Evolutionary conservation across 1,140 invertebrate species (phyloP).

Genomic region (Solenopsis invicta): DNA sequence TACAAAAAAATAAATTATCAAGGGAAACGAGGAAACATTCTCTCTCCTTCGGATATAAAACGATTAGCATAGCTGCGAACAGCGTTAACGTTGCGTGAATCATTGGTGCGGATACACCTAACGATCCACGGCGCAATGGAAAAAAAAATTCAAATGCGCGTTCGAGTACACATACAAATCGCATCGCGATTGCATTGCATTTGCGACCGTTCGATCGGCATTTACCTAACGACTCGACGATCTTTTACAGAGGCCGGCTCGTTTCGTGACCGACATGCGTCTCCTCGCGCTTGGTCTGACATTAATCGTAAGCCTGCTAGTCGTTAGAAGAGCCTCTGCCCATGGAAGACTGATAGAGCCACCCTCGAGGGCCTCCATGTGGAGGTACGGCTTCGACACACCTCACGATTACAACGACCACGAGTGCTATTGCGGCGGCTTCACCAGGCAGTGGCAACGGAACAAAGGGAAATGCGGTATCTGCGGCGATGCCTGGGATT

Average conservation of each 20-base stretch:
- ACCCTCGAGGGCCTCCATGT: constrained; percentile 93
- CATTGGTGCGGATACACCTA: not conserved
- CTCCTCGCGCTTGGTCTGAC: constrained; percentile 16
- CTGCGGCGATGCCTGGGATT: constrained; percentile 95
- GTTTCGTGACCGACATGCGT: constrained; percentile 59
- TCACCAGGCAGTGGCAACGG: constrained; percentile 91
- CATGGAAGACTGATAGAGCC: constrained; percentile 95
- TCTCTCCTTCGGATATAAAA: not conserved
- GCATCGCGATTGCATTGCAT: not conserved
- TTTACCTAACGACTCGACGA: not conserved
- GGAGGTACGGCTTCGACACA: constrained; percentile 90
- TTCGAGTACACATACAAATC: not conserved
- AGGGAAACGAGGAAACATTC: constrained; percentile 7
- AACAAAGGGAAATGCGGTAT: constrained; percentile 95
- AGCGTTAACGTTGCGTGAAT: constrained; percentile 13
- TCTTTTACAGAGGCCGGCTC: constrained; percentile 54
- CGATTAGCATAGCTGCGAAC: constrained; percentile 8
- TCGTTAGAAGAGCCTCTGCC: constrained; percentile 73
- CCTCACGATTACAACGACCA: constrained; percentile 94
- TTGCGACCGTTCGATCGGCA: not conserved
- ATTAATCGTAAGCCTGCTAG: constrained; percentile 61
- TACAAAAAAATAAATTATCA: not conserved
- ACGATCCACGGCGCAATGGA: not conserved
- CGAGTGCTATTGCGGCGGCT: constrained; percentile 96
- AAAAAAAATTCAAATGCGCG: constrained; percentile 44